These are phyloP conservation scores for Chunga burmeisteri DNA, from an alignment of 2,113 vertebrate genomes.

Conservation along the genomic window DNA sequence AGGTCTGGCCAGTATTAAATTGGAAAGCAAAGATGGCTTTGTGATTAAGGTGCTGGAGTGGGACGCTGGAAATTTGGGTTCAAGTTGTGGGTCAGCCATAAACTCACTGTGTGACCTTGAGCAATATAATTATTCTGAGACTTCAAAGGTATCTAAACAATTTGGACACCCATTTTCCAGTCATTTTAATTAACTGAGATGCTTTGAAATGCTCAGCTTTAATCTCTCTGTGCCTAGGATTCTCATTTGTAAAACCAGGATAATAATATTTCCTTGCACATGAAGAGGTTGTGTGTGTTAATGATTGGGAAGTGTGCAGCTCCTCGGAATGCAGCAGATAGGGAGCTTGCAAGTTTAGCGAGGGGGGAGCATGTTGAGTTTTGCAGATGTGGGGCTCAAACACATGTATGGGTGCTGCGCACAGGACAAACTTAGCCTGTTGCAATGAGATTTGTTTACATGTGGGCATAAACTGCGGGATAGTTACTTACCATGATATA, in stretches of 20 bases:
- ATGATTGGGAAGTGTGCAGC: conserved; percentile 5
- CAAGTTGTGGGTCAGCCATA: conserved; percentile 61
- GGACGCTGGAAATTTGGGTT: conserved; percentile 61
- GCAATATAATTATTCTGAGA: conserved; percentile 53
- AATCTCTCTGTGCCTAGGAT: conserved; percentile 44
- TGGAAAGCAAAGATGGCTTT: conserved; percentile 57
- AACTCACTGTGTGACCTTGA: conserved; percentile 63
- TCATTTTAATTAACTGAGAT: conserved; percentile 67
- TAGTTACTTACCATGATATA: background rate
- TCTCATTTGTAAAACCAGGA: conserved; percentile 51
- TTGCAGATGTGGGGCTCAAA: background rate
- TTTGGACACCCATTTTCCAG: conserved; percentile 67
- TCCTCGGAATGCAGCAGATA: background rate
- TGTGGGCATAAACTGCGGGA: background rate
- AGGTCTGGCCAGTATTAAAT: conserved; percentile 64
- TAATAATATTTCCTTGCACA: background rate
- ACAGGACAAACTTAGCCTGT: background rate
- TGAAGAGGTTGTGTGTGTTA: background rate
- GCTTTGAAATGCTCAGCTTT: conserved; percentile 66
- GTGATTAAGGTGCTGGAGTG: conserved; percentile 57
- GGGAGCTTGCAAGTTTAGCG: fast-evolving
- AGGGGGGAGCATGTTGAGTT: background rate
- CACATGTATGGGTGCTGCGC: background rate
- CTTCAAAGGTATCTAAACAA: conserved; percentile 68
- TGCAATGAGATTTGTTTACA: background rate